Evolutionary conservation across 2,888 invertebrate genomes (phyloP).

Genomic region (Cryptocephalus primarius): DNA sequence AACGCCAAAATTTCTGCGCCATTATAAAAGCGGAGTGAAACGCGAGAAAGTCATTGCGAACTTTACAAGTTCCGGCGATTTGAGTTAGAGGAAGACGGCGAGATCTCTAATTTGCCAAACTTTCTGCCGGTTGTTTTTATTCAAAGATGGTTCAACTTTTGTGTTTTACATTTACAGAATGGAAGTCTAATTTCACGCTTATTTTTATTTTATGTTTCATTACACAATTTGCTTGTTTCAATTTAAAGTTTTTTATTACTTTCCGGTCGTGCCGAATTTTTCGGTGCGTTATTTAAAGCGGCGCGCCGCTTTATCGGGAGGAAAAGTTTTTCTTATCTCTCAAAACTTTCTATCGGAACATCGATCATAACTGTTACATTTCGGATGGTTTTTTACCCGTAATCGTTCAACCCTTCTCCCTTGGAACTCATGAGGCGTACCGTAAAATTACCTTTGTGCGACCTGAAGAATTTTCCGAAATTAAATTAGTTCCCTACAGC

Average conservation of each 20-base stretch:
- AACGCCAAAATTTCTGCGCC: constrained; percentile 5
- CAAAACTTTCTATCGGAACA: too few species aligned
- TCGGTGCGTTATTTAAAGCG: too few species aligned
- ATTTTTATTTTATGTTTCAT: constrained; percentile 14
- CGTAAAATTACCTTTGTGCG: too few species aligned
- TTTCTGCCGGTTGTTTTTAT: constrained; percentile 20
- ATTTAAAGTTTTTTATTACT: constrained; percentile 6
- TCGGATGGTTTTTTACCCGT: too few species aligned
- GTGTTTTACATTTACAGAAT: constrained; percentile 4
- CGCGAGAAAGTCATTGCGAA: constrained; percentile 14
- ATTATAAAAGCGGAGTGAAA: constrained; percentile 14
- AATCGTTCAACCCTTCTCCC: too few species aligned
- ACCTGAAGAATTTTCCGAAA: too few species aligned
- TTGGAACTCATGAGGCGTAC: too few species aligned
- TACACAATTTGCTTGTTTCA: constrained; percentile 10
- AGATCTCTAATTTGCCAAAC: constrained; percentile 24
- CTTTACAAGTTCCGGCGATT: constrained; percentile 24
- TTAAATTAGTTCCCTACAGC: too few species aligned
- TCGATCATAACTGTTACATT: too few species aligned
- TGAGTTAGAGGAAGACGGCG: constrained; percentile 18
- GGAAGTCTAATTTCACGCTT: constrained; percentile 6
- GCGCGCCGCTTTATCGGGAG: too few species aligned
- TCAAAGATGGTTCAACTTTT: constrained; percentile 16
- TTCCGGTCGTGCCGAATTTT: too few species aligned
- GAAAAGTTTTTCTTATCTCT: too few species aligned